Conservation (phyloP, 2,113 vertebrate genomes). For the Psettodes erumei region DNA sequence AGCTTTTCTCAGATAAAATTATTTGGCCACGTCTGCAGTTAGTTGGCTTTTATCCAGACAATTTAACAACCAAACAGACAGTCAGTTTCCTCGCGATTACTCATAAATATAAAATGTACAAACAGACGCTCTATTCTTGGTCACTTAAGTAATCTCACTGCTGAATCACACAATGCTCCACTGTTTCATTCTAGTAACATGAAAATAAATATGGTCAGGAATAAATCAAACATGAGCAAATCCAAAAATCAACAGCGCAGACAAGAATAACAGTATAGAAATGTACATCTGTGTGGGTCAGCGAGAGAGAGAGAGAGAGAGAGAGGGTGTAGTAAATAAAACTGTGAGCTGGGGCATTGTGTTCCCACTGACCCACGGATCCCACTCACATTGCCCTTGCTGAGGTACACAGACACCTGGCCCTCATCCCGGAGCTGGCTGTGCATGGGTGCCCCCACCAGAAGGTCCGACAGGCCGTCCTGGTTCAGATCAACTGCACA, state of each 20-base stretch:
- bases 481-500: conserved; percentile 98
- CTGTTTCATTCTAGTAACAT: conserved; percentile 12
- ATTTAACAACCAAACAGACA: conserved; percentile 26
- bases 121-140: conserved; percentile 27
- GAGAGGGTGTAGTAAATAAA: conserved; percentile 16
- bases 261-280: not conserved
- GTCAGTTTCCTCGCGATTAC: conserved; percentile 13
- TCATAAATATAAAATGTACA: conserved; percentile 35
- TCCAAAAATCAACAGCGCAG: not conserved
- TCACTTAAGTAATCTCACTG: conserved; percentile 8
- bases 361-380: conserved; percentile 30
- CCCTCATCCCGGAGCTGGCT: conserved; percentile 96
- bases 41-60: conserved; percentile 18
- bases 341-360: conserved; percentile 3
- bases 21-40: conserved; percentile 3
- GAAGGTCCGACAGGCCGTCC: conserved; percentile 95
- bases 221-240: conserved; percentile 20
- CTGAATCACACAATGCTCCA: not conserved
- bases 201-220: conserved; percentile 30
- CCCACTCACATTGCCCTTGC: conserved; percentile 96
- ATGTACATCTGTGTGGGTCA: conserved; percentile 1
- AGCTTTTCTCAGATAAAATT: conserved; percentile 35
- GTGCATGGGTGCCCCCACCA: conserved; percentile 98
- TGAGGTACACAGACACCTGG: conserved; percentile 96
- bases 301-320: not conserved